phyloP scores from a whole-genome alignment of 1,140 invertebrate species.

The Charaxes varanes region DNA sequence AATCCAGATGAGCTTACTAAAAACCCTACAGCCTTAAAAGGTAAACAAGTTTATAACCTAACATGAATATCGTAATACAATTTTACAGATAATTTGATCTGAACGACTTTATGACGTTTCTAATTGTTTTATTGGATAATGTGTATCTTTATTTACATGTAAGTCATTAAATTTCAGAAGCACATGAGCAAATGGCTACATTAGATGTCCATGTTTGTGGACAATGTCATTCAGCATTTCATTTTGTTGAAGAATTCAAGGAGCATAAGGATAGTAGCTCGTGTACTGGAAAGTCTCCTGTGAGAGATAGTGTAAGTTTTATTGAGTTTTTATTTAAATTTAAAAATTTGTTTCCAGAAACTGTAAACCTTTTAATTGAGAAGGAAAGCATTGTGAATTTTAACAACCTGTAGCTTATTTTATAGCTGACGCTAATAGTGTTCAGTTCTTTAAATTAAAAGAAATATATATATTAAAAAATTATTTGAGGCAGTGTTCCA shows the following conservation, averaged over 20 bases:
- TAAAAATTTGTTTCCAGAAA: too few relatives aligned
- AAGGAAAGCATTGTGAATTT: too few relatives aligned
- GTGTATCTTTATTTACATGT: background rate
- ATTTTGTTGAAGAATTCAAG: slow-evolving; percentile 85
- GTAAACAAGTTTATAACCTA: slow-evolving; percentile 67
- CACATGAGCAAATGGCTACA: slow-evolving; percentile 82
- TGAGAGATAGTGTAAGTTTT: slow-evolving; percentile 73
- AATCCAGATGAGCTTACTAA: slow-evolving; percentile 80
- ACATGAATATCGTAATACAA: too few relatives aligned
- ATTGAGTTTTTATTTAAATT: background rate
- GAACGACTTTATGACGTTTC: too few relatives aligned
- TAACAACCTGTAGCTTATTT: too few relatives aligned
- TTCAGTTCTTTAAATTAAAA: too few relatives aligned
- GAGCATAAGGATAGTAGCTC: slow-evolving; percentile 77
- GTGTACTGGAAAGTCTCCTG: slow-evolving; percentile 75
- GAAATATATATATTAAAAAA: too few relatives aligned
- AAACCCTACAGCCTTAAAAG: slow-evolving; percentile 79
- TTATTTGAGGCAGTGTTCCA: too few relatives aligned
- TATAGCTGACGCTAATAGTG: too few relatives aligned
- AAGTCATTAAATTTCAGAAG: slow-evolving; percentile 71
- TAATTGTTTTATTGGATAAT: too few relatives aligned
- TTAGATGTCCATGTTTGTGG: slow-evolving; percentile 88
- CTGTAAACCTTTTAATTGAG: too few relatives aligned
- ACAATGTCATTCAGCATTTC: slow-evolving; percentile 84
- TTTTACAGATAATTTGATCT: too few relatives aligned